phyloP scores from a whole-genome alignment of 2,797 vertebrate species.

The Epinephelus awoara region DNA sequence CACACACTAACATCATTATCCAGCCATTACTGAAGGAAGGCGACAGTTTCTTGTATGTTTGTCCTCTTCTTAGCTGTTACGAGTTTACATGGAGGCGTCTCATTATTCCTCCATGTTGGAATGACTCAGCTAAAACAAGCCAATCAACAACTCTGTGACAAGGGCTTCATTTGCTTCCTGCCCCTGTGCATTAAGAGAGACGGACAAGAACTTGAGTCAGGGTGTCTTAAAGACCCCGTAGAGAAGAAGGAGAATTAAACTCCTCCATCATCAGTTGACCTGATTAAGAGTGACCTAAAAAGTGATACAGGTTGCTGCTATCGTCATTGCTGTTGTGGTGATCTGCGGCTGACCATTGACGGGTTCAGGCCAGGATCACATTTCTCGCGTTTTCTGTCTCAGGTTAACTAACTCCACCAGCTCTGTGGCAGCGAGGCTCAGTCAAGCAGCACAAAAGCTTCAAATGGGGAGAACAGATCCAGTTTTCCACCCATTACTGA shows the following conservation, averaged over 20 bases:
- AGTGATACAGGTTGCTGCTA: constrained; percentile 30
- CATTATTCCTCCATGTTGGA: constrained; percentile 43
- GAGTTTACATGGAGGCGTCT: constrained; percentile 17
- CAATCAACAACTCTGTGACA: constrained; percentile 35
- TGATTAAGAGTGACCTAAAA: constrained; percentile 48
- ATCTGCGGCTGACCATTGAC: constrained; percentile 33
- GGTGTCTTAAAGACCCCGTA: constrained; percentile 1
- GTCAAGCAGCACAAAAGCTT: constrained; percentile 44
- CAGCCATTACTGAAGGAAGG: constrained; percentile 24
- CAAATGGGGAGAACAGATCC: constrained; percentile 42
- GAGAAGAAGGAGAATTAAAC: constrained; percentile 20
- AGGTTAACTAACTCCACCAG: constrained; percentile 36
- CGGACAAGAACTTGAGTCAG: background rate
- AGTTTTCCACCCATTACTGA: constrained; percentile 57
- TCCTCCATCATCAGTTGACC: constrained; percentile 30
- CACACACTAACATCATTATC: constrained; percentile 28
- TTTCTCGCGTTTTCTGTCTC: constrained; percentile 61
- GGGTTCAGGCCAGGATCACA: constrained; percentile 38
- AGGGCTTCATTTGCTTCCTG: constrained; percentile 33
- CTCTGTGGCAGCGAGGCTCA: constrained; percentile 23
- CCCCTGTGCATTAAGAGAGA: constrained; percentile 6
- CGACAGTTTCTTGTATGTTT: constrained; percentile 35
- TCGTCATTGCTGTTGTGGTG: constrained; percentile 35
- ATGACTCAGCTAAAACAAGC: constrained; percentile 41
- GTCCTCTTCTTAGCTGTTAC: constrained; percentile 3